Percentiles rank a stretch among this genome's conserved stretches.
phyloP scores from a whole-genome alignment of 2,888 invertebrate species.

The Amphipyra tragopoginis region DNA sequence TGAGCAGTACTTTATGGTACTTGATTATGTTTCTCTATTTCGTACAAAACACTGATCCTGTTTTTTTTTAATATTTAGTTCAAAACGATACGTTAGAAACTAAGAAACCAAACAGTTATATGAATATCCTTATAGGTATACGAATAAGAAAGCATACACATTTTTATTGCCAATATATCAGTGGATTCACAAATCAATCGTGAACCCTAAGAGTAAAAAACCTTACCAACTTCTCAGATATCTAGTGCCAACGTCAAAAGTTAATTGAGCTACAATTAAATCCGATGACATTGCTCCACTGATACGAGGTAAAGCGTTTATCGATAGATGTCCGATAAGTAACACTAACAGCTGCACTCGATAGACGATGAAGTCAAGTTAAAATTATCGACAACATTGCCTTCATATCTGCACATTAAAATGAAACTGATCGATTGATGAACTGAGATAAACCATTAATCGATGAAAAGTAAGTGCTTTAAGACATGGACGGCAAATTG shows the following conservation, averaged over 20 bases:
- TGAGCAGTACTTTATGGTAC: constrained; percentile 11
- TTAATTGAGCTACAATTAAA: constrained; percentile 52
- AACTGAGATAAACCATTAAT: constrained; percentile 55
- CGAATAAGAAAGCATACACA: too few relatives aligned
- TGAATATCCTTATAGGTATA: too few relatives aligned
- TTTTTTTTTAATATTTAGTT: constrained; percentile 2
- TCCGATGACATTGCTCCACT: constrained; percentile 48
- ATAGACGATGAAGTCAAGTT: constrained; percentile 52
- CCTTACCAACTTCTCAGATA: constrained; percentile 8
- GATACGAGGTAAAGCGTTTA: constrained; percentile 52
- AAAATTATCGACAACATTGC: constrained; percentile 54
- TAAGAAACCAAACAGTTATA: background rate
- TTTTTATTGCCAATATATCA: too few relatives aligned
- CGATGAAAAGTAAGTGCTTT: constrained; percentile 51
- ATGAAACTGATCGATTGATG: constrained; percentile 57
- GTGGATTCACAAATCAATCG: background rate
- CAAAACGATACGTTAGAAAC: background rate
- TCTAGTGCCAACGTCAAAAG: constrained; percentile 33
- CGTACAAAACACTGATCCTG: background rate
- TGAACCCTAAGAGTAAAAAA: constrained; percentile 15
- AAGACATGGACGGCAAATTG: constrained; percentile 42
- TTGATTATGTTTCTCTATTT: background rate
- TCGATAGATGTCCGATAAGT: constrained; percentile 56
- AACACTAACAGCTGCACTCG: constrained; percentile 49
- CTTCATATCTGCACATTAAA: constrained; percentile 54